These are phyloP conservation scores for Chironomus tepperi DNA, from an alignment of 1,140 invertebrate species.

Conservation along the genomic window DNA sequence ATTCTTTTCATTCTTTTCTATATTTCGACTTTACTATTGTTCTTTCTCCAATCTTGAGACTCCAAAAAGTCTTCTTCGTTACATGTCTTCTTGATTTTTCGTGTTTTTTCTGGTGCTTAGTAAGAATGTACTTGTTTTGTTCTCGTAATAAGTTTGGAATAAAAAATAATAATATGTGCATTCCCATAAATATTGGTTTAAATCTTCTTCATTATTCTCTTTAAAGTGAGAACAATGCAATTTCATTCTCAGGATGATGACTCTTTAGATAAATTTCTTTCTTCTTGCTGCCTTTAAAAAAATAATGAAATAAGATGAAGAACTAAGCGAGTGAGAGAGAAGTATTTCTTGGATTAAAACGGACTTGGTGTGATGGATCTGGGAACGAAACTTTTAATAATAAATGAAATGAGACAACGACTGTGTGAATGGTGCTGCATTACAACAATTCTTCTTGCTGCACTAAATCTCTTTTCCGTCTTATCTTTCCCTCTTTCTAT, in stretches of 20 bases:
- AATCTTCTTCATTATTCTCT: neutral
- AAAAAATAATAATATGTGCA: neutral
- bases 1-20: no score
- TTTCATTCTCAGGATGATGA: constrained; percentile 12
- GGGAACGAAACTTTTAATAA: neutral
- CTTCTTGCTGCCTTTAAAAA: neutral
- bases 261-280: constrained; percentile 14
- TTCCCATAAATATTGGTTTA: constrained; percentile 8
- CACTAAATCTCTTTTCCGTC: constrained; percentile 12
- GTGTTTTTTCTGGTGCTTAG: no score
- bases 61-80: no score
- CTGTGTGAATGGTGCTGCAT: neutral
- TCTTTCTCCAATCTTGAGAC: no score
- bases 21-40: no score
- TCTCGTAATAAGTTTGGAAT: no score
- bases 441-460: neutral
- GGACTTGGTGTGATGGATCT: constrained; percentile 5
- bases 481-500: neutral
- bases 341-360: neutral
- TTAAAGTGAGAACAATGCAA: constrained; percentile 1
- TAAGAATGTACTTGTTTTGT: no score
- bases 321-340: neutral
- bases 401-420: neutral
- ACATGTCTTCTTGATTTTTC: no score
- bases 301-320: neutral